A percentile compares a stretch with the other conserved stretches of the same genome.
These are phyloP conservation scores for Oreochromis mossambicus DNA, from an alignment of 2,797 vertebrate genomes.

Conservation along the genomic window DNA sequence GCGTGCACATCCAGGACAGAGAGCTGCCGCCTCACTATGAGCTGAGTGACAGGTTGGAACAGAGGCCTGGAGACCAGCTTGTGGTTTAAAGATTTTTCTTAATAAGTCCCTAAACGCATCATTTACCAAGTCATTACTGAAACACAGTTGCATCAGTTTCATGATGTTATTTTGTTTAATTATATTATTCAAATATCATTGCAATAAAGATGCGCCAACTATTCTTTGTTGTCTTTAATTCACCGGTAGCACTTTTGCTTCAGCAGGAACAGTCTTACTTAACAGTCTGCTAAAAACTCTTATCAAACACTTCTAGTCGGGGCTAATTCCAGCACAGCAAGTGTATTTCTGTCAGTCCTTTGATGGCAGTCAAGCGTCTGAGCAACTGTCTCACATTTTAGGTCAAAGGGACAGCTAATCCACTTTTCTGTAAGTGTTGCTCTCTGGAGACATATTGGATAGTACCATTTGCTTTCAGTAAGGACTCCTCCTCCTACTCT, in stretches of 20 bases:
- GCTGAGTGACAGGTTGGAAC: conserved; percentile 6
- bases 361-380: not conserved
- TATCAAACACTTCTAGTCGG: not conserved
- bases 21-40: not conserved
- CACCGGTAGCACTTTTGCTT: not conserved
- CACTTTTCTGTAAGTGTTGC: conserved; percentile 2
- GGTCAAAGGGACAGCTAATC: conserved; percentile 31
- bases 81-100: not conserved
- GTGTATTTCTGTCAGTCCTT: not conserved
- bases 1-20: not conserved
- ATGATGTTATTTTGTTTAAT: not conserved
- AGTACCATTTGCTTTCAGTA: not conserved
- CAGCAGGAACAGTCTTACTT: not conserved
- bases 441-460: not conserved
- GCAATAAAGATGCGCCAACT: not conserved
- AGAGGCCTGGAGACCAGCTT: not conserved
- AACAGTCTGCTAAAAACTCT: not conserved
- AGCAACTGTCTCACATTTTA: conserved; percentile 9
- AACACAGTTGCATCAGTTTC: not conserved
- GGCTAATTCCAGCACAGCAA: not conserved
- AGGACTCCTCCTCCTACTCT: not conserved
- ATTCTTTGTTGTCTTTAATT: not conserved
- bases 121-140: not conserved
- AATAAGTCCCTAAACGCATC: not conserved
- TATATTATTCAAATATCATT: not conserved